Evolutionary conservation across 2,797 vertebrate genomes (phyloP), one percentile per base, ranked within the genome.

Genomic region (Lacerta viridis): DNA sequence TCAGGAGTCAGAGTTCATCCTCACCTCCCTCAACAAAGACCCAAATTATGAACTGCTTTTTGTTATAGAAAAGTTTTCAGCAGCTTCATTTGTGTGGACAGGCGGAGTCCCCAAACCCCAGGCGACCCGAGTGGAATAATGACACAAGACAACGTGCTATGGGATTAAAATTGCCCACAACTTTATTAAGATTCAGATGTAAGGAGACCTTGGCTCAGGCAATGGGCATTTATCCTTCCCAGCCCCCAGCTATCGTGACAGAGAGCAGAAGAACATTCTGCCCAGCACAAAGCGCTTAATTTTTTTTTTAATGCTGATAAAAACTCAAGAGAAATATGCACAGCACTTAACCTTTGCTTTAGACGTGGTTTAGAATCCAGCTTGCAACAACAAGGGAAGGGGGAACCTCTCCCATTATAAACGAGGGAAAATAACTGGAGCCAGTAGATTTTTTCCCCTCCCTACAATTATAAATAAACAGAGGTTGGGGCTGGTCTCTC

Each of bases 271-370:
- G 33, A 83, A 75, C 13, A 89, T 88, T 39, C 29, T 93, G 8
- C 25, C 25, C 85, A 76, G 93, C 95, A 85, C 15, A 93, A 91
- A 88, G 3, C 89, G 68, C 66, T 88, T 33, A 33, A 33, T 33
- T 33, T 33, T 33, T 33, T 33, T 33, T 33, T 33, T 33, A 91
- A 81, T 3, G 11, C 83, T 89, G 66, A 76, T 90, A 83, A 55
- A 66, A 91, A 86, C 74, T 27, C 64, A 6, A 88, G 33, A 91
- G 91, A 88, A 91, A 88, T 90, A 36, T n/a, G 92, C 5, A 3
- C 66, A 76, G 75, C 13, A 61, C 1, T 92, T 93, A 79, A 92
- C 2, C 4, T 88, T 92, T 90, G 39, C 36, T 64, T 88, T 86
- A 90, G 76, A 71, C 36, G 90, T 64, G 68, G 7, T 66, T 90